A percentile compares a stretch with the other conserved stretches of the same genome.
Conservation (phyloP, 2,113 vertebrate genomes). For the Sterrhoptilus dennistouni region DNA sequence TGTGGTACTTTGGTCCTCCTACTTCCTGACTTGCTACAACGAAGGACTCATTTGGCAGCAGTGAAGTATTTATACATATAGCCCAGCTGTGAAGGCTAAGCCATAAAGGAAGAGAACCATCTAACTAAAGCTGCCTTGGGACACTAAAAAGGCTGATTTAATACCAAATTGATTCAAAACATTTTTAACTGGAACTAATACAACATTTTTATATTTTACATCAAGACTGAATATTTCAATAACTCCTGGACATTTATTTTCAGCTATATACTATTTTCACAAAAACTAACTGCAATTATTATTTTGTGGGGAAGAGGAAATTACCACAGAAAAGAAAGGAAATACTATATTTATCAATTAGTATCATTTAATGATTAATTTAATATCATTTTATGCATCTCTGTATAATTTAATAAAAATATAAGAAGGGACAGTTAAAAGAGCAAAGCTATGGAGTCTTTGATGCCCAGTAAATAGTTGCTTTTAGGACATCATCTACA, state of each 20-base stretch:
- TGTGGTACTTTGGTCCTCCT: neutral
- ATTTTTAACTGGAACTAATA: neutral
- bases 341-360: neutral
- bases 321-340: neutral
- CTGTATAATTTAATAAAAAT: neutral
- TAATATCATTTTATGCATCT: neutral
- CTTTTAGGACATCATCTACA: neutral
- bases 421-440: neutral
- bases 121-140: neutral
- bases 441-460: neutral
- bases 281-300: neutral
- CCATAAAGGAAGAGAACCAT: neutral
- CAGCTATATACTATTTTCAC: neutral
- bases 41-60: neutral
- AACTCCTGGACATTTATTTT: neutral
- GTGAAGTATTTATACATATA: neutral
- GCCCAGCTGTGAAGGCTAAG: neutral
- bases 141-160: neutral
- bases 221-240: neutral
- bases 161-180: neutral
- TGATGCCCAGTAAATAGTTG: neutral
- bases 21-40: neutral
- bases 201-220: neutral
- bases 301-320: neutral
- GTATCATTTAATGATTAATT: neutral